Evolutionary conservation across 1,140 invertebrate genomes (phyloP), one percentile per base, ranked within the genome.

Genomic region (Euwallacea fornicatus): DNA sequence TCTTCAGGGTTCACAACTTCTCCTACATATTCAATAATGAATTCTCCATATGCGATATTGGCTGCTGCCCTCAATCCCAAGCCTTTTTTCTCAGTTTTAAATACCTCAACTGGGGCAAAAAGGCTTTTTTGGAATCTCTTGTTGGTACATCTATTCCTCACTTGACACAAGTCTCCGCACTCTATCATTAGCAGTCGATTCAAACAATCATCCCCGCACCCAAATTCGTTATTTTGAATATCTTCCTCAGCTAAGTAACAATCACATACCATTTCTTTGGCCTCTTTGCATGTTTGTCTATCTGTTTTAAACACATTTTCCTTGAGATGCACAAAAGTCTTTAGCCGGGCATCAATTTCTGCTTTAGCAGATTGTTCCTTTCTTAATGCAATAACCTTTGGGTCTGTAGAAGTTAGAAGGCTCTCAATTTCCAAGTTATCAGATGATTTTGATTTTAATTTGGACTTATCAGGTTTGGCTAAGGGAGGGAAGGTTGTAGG

Each of bases 1-100:
- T 96, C 92, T 73, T 92, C 89, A 60, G 90, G 90, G 81, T 96
- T 92, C 2, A 99, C 83, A 0, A 99, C 96, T 86, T 99, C 98
- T 0, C 98, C 98, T 8, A 99, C 93, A 84, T 99, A 99, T 83
- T 99, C 97, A 89, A 98, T 93, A 21, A 99, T 90, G 84, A 99
- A 99, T 77, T 93, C 90, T 13, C 95, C 96, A 61, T 86, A 81
- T 62, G 87, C 81, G 41, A 98, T 87, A 80, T 92, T 88, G 72
- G 88, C 83, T 16, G 86, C 83, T 6, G 96, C 91, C 74, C 91
- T 87, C n/a, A 98, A 86, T 43, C 97, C 97, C 82, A 94, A 93
- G 0, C 97, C 97, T 84, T 99, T 99, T 78, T 93, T 93, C 61
- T 93, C 91, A 7, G 97, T 96, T 79, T 91, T 90, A 80, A 98